These are phyloP conservation scores for Saturnia japonica DNA, from an alignment of 2,888 invertebrate genomes.

Conservation along the genomic window DNA sequence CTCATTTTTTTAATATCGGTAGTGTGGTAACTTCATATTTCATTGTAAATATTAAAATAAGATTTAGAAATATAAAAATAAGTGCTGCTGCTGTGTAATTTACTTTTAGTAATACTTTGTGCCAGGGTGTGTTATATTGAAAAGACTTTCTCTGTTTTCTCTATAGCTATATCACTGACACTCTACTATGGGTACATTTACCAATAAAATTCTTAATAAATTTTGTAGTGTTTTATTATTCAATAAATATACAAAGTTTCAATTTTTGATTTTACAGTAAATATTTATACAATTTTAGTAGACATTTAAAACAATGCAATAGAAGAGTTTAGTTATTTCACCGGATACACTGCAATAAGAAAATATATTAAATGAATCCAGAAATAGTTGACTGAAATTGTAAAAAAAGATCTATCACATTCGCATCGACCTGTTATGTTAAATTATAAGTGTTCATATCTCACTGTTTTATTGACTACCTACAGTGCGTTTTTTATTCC, in stretches of 20 bases:
- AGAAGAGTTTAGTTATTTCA: background rate
- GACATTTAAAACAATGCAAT: background rate
- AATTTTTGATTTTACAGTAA: background rate
- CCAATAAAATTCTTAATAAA: slow-evolving; percentile 20
- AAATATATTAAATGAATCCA: background rate
- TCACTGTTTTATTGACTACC: no score
- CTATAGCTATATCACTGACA: background rate
- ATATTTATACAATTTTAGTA: slow-evolving; percentile 4
- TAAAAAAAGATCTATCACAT: background rate
- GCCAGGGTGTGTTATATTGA: background rate
- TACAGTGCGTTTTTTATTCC: no score
- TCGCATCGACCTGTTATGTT: no score
- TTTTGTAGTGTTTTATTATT: background rate
- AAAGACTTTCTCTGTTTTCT: background rate
- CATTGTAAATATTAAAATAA: slow-evolving; percentile 13
- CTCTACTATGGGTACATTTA: background rate
- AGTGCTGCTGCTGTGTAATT: slow-evolving; percentile 3
- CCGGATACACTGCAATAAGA: slow-evolving; percentile 1
- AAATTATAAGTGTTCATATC: no score
- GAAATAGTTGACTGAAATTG: background rate
- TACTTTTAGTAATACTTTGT: background rate
- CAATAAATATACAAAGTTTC: background rate
- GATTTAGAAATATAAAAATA: slow-evolving; percentile 3
- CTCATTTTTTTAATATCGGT: background rate
- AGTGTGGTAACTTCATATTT: background rate